phyloP scores from a whole-genome alignment of 1,140 invertebrate genomes.

The Lineus longissimus region DNA sequence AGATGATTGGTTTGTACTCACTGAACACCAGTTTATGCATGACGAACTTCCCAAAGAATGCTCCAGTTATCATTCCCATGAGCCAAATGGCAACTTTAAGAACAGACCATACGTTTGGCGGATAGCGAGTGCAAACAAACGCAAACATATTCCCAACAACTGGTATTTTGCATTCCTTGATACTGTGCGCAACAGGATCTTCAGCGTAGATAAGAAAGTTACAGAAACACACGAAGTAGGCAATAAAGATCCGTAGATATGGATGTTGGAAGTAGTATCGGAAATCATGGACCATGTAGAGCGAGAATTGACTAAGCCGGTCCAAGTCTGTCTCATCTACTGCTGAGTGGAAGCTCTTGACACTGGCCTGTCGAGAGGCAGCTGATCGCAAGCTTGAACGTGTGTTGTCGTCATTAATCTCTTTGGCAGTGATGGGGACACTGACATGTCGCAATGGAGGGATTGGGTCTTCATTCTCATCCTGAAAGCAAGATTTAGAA shows the following conservation, averaged over 20 bases:
- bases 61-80: conserved; percentile 54
- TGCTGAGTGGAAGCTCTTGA: neutral
- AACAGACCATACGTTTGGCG: conserved; percentile 56
- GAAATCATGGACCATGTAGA: conserved; percentile 54
- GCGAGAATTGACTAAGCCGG: conserved; percentile 38
- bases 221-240: conserved; percentile 60
- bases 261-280: conserved; percentile 62
- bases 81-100: conserved; percentile 59
- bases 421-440: too few relatives aligned
- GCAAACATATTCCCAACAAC: conserved; percentile 60
- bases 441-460: too few relatives aligned
- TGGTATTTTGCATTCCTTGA: conserved; percentile 58
- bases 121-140: conserved; percentile 58
- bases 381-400: neutral
- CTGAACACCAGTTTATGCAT: conserved; percentile 50
- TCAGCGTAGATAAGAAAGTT: conserved; percentile 62
- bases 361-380: neutral
- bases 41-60: conserved; percentile 57
- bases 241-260: conserved; percentile 56
- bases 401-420: too few relatives aligned
- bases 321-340: conserved; percentile 19
- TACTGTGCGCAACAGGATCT: conserved; percentile 61
- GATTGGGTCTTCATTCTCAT: too few relatives aligned
- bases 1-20: conserved; percentile 43
- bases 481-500: too few relatives aligned